These are phyloP conservation scores for Oxyscelio sp. DNA, from an alignment of 2,888 invertebrate species.

Conservation along the genomic window DNA sequence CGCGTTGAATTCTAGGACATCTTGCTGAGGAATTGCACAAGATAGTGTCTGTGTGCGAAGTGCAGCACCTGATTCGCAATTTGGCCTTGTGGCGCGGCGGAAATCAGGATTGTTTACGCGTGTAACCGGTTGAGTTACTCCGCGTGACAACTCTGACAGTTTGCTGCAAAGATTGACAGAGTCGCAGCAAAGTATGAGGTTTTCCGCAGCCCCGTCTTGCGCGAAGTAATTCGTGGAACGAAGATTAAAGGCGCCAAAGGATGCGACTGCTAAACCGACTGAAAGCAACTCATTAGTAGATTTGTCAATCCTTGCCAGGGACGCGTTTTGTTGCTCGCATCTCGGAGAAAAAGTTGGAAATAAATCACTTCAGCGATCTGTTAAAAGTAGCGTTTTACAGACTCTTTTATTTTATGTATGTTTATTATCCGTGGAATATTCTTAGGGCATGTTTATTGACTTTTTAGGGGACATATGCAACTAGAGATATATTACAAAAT, in stretches of 20 bases:
- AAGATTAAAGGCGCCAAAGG: conserved; percentile 54
- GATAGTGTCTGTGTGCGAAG: conserved; percentile 4
- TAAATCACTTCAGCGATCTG: not conserved
- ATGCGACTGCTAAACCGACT: conserved; percentile 29
- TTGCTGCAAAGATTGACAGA: conserved; percentile 50
- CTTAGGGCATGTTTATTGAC: no score
- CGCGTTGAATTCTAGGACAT: not conserved
- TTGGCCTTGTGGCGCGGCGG: conserved; percentile 32
- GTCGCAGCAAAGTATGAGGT: conserved; percentile 42
- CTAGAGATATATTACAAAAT: no score
- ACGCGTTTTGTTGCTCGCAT: not conserved
- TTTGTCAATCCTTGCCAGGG: conserved; percentile 1
- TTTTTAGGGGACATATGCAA: no score
- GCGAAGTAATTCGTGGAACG: conserved; percentile 27
- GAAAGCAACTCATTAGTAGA: conserved; percentile 55
- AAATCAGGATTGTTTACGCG: conserved; percentile 57
- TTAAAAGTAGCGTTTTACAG: no score
- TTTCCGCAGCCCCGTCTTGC: conserved; percentile 18
- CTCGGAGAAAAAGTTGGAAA: not conserved
- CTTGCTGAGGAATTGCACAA: conserved; percentile 1
- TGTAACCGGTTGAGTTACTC: conserved; percentile 55
- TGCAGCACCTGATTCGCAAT: conserved; percentile 33
- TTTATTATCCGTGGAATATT: no score
- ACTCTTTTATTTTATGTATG: no score
- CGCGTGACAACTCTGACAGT: conserved; percentile 51